Evolutionary conservation across 2,888 invertebrate genomes (phyloP).

Genomic region (Cephonodes hylas): DNA sequence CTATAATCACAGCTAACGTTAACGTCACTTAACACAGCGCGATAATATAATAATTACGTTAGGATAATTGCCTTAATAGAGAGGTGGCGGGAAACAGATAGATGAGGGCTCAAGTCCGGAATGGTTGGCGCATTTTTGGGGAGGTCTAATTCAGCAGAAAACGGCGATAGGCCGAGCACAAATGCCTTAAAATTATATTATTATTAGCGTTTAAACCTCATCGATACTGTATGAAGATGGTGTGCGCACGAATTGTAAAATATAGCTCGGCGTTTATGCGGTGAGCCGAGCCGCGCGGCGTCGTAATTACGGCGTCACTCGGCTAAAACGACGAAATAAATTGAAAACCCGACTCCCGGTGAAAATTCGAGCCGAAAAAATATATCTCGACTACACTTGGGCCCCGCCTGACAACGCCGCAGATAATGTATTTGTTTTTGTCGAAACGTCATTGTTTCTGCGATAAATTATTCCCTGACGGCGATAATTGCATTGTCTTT

Average conservation of each 20-base stretch:
- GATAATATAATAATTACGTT: too few species aligned
- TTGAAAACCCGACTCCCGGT: conserved; percentile 71
- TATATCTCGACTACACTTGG: conserved; percentile 65
- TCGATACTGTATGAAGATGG: conserved; percentile 21
- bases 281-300: conserved; percentile 48
- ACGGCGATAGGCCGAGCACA: too few species aligned
- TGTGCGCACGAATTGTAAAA: conserved; percentile 42
- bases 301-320: conserved; percentile 73
- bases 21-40: too few species aligned
- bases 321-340: conserved; percentile 74
- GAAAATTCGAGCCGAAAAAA: conserved; percentile 66
- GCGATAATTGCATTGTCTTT: conserved; percentile 50
- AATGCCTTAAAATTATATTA: not conserved
- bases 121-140: too few species aligned
- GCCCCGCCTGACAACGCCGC: conserved; percentile 58
- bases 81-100: too few species aligned
- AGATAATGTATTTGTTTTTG: conserved; percentile 74
- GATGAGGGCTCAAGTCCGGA: too few species aligned
- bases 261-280: conserved; percentile 59
- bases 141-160: too few species aligned
- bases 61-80: too few species aligned
- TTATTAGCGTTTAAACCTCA: not conserved
- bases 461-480: conserved; percentile 55
- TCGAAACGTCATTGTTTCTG: conserved; percentile 64
- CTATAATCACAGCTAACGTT: too few species aligned